These are phyloP conservation scores for Anarrhichthys ocellatus DNA, from an alignment of 2,113 vertebrate species.

Conservation along the genomic window DNA sequence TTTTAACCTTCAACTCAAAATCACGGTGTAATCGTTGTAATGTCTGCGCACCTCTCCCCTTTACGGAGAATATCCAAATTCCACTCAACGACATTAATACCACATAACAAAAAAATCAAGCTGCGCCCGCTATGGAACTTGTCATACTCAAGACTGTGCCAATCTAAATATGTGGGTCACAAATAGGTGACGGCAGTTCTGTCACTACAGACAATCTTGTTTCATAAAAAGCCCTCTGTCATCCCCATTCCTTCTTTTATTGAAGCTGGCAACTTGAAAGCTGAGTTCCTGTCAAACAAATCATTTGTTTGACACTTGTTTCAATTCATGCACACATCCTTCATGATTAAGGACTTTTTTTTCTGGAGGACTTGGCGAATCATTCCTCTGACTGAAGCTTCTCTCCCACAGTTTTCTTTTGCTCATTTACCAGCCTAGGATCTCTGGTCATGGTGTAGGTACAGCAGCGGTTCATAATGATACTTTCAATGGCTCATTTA, in stretches of 20 bases:
- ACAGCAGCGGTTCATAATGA: not conserved
- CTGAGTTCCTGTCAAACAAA: conserved; percentile 40
- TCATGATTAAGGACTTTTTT: conserved; percentile 26
- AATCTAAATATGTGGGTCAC: conserved; percentile 42
- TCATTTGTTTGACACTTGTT: conserved; percentile 46
- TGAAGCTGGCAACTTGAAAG: conserved; percentile 39
- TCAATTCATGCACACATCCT: conserved; percentile 35
- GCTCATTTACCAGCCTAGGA: not conserved
- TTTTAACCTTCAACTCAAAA: not conserved
- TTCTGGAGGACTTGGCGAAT: conserved; percentile 32
- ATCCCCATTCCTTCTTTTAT: conserved; percentile 21
- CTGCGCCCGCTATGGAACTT: conserved; percentile 10
- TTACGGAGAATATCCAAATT: not conserved
- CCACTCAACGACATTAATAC: not conserved
- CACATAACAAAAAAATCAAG: conserved; percentile 21
- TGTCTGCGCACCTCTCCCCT: not conserved
- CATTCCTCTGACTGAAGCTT: conserved; percentile 17
- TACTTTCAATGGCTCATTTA: conserved; percentile 7
- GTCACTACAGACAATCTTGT: conserved; percentile 41
- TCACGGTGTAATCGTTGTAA: not conserved
- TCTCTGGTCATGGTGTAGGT: not conserved
- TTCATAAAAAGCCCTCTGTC: conserved; percentile 14
- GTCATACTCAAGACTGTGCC: conserved; percentile 22
- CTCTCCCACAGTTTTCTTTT: not conserved
- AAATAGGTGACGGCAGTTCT: conserved; percentile 29